A percentile compares a stretch with the other conserved stretches of the same genome.
Conservation (phyloP, 2,113 vertebrate genomes). For the Naja naja region DNA sequence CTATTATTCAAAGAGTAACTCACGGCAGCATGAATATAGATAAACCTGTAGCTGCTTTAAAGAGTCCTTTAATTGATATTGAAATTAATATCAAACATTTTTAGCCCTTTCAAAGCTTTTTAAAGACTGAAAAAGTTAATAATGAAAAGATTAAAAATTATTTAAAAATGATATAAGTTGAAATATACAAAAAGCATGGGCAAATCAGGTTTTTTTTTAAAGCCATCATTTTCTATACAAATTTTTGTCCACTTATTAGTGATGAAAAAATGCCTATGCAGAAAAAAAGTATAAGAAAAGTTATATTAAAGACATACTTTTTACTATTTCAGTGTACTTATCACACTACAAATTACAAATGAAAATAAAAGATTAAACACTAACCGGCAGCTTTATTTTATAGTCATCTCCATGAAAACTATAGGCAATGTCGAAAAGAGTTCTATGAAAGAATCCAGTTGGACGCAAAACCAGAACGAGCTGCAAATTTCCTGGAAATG, state of each 20-base stretch:
- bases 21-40: neutral
- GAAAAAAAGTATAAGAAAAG: neutral
- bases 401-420: conserved; percentile 95
- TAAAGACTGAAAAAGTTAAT: neutral
- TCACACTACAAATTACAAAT: neutral
- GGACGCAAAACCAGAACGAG: conserved; percentile 92
- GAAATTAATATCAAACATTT: neutral
- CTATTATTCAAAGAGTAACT: neutral
- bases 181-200: neutral
- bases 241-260: neutral
- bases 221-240: neutral
- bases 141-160: neutral
- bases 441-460: conserved; percentile 85
- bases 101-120: neutral
- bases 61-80: neutral
- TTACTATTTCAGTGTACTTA: neutral
- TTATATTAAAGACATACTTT: neutral
- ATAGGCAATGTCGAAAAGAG: conserved; percentile 89
- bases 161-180: neutral
- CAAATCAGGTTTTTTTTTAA: neutral
- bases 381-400: conserved; percentile 98
- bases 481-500: conserved; percentile 96
- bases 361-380: conserved; percentile 51
- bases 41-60: neutral
- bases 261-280: neutral